These are phyloP conservation scores for Halictus rubicundus DNA, from an alignment of 1,140 invertebrate species.

Conservation along the genomic window DNA sequence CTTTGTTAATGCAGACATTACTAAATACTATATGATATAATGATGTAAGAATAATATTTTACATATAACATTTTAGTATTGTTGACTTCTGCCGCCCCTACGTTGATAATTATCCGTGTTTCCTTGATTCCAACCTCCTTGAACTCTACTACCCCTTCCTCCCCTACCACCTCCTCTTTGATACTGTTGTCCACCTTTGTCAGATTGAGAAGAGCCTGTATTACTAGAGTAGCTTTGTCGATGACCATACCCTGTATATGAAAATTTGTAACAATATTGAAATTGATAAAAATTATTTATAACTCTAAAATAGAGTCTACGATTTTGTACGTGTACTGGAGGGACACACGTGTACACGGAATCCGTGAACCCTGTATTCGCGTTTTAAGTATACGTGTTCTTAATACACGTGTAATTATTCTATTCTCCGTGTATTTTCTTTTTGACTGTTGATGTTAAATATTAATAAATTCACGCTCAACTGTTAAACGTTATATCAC, in stretches of 20 bases:
- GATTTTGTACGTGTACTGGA: too few species aligned
- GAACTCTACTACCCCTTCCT: conserved; percentile 72
- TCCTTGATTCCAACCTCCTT: conserved; percentile 76
- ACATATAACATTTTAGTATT: conserved; percentile 44
- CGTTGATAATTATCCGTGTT: conserved; percentile 63
- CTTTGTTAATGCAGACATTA: conserved; percentile 8
- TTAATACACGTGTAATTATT: too few species aligned
- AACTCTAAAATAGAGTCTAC: too few species aligned
- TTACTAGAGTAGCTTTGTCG: conserved; percentile 35
- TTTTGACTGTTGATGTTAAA: too few species aligned
- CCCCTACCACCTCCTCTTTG: conserved; percentile 61
- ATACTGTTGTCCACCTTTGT: conserved; percentile 64
- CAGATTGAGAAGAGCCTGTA: conserved; percentile 51
- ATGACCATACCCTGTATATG: conserved; percentile 10
- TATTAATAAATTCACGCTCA: too few species aligned
- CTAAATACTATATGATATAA: background rate
- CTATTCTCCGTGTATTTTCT: too few species aligned
- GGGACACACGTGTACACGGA: too few species aligned
- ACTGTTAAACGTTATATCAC: too few species aligned
- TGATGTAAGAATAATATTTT: conserved; percentile 10
- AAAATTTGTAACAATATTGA: background rate
- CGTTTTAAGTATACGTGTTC: too few species aligned
- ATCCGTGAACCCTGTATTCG: too few species aligned
- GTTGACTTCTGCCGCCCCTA: conserved; percentile 57
- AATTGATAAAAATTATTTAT: too few species aligned